Base-by-base conservation (phyloP, 2,113 vertebrate genomes). In the Chelonoidis abingdonii region DNA sequence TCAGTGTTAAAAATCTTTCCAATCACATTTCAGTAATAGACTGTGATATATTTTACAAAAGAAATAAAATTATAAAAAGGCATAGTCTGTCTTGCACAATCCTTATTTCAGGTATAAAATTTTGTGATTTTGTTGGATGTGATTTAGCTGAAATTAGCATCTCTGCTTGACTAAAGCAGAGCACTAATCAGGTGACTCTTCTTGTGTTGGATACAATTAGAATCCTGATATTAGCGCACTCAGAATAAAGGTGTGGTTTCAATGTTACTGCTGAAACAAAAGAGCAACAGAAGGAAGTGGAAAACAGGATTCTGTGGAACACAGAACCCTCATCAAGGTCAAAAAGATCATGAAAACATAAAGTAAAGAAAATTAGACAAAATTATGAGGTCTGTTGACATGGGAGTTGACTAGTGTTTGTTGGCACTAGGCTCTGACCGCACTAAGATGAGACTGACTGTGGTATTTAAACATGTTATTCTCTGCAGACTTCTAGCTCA, bases 11-110 rank as follows among this genome's bases (percentile, higher is more conserved):
- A 86, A 89, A 87, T 86, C 52, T 88, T 91, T 35, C 53, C 87
- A 87, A 81, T 96, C 95, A 89, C 79, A 92, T 93, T 95, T 27
- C 31, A 86, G 78, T 95, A 96, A 94, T 89, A 93, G 97, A 95
- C 88, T 41, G 17, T 93, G 44, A 76, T 19, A 75, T 79, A 41
- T 83, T 89, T 93, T 95, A 92, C 38, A 89, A 86, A 94, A 93
- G 16, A 93, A 95, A 89, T 94, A 96, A 96, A 95, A 90, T 83
- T 8, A 10, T 65, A 87, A 91, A 95, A 89, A 8, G 80, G 4
- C 3, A 8, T 56, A 11, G 53, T 84, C n/a, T 96, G 1, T 76
- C 56, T 92, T 80, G 53, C 16, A 52, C 47, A 5, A 56, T 56
- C 21, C 19, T 53, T 65, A 53, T 5, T 56, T 57, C 29, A 29